phyloP scores from a whole-genome alignment of 1,140 invertebrate species.

The Zaprionus africanus region DNA sequence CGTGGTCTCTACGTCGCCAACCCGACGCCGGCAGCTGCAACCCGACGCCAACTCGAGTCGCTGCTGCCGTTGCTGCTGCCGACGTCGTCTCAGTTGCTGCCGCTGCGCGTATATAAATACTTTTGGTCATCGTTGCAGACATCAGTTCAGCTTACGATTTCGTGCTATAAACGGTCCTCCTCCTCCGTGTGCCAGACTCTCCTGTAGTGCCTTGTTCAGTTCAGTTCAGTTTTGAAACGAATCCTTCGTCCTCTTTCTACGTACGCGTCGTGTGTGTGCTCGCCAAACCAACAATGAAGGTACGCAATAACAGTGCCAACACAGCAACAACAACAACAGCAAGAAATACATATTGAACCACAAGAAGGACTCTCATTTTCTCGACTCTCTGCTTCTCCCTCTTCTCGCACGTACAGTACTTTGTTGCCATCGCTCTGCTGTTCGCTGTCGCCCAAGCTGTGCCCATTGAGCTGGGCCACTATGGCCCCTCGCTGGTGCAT shows the following conservation, averaged over 20 bases:
- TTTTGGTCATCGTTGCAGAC: conserved; percentile 83
- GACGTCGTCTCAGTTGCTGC: conserved; percentile 22
- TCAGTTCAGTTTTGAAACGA: conserved; percentile 42
- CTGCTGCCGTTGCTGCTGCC: conserved; percentile 39
- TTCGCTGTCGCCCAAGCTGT: conserved; percentile 77
- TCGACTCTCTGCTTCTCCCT: conserved; percentile 41
- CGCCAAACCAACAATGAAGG: conserved; percentile 59
- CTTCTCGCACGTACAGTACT: conserved; percentile 64
- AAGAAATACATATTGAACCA: neutral
- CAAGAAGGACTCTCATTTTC: conserved; percentile 43
- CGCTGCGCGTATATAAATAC: conserved; percentile 79
- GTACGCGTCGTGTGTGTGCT: conserved; percentile 34
- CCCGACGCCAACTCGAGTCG: conserved; percentile 33
- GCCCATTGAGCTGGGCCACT: conserved; percentile 82
- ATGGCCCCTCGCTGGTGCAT: conserved; percentile 72
- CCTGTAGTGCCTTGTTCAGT: conserved; percentile 35
- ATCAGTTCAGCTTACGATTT: conserved; percentile 82
- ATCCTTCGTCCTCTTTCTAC: conserved; percentile 61
- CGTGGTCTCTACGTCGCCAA: conserved; percentile 50
- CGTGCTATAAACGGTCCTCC: conserved; percentile 76
- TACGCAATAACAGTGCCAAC: conserved; percentile 23
- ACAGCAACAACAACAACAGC: neutral
- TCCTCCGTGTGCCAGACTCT: conserved; percentile 33
- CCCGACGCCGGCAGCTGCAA: conserved; percentile 41
- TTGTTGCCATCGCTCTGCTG: conserved; percentile 80